phyloP scores from a whole-genome alignment of 2,888 invertebrate species.

The Noctua pronuba region DNA sequence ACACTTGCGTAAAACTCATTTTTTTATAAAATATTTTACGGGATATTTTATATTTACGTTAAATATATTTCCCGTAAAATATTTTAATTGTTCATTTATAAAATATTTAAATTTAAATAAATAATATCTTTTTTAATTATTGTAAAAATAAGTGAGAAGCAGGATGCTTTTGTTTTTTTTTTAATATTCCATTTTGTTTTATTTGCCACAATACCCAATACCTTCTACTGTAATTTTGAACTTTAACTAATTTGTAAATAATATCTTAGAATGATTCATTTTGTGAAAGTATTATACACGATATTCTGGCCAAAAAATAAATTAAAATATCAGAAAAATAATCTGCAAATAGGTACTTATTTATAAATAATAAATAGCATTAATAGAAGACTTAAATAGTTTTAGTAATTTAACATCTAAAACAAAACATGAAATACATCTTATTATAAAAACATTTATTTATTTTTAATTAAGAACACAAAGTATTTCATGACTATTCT shows the following conservation, averaged over 20 bases:
- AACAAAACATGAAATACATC: constrained; percentile 17
- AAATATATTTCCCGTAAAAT: constrained; percentile 8
- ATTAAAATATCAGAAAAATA: not conserved
- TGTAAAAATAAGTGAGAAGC: constrained; percentile 18
- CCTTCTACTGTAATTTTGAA: constrained; percentile 31
- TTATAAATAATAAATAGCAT: not conserved
- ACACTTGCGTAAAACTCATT: constrained; percentile 27
- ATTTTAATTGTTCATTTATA: not conserved
- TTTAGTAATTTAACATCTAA: constrained; percentile 5
- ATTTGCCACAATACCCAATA: not conserved
- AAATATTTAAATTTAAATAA: not conserved
- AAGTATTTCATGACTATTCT: constrained; percentile 27
- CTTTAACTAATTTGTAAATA: constrained; percentile 23
- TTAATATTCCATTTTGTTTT: constrained; percentile 11
- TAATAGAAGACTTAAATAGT: not conserved
- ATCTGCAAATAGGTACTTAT: not conserved
- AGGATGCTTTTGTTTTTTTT: not conserved
- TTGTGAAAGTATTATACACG: not conserved
- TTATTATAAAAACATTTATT: constrained; percentile 12
- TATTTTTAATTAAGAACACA: constrained; percentile 35
- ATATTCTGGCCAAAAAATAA: not conserved
- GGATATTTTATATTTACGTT: constrained; percentile 1
- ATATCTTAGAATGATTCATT: not conserved
- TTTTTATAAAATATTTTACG: constrained; percentile 7
- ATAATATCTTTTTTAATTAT: constrained; percentile 11